These are phyloP conservation scores for Aricia agestis DNA, from an alignment of 1,140 invertebrate genomes.

Conservation along the genomic window DNA sequence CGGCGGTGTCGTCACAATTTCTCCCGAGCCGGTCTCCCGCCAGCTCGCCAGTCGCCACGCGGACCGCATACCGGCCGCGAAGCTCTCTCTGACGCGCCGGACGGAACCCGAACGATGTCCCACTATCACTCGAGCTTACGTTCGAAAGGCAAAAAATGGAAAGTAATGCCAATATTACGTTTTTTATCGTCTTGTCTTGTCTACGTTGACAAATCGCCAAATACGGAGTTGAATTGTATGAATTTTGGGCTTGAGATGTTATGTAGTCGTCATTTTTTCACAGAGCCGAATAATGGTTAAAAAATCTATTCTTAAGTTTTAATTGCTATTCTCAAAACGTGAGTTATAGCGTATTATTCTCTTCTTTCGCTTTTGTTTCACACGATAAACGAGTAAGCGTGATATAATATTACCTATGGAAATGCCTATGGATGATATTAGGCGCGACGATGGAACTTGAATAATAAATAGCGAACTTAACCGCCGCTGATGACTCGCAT, in stretches of 20 bases:
- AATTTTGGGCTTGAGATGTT: too few relatives aligned
- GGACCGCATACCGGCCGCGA: constrained; percentile 36
- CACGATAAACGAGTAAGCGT: background rate
- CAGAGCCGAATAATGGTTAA: background rate
- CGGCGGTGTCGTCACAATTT: constrained; percentile 41
- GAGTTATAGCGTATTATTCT: constrained; percentile 2
- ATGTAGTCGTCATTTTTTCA: background rate
- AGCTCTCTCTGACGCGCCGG: constrained; percentile 55
- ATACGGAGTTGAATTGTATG: too few relatives aligned
- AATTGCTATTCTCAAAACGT: background rate
- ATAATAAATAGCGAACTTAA: constrained; percentile 13
- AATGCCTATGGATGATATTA: background rate
- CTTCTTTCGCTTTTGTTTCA: background rate
- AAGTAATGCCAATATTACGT: constrained; percentile 15
- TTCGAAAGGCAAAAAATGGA: constrained; percentile 18
- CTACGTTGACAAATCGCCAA: background rate
- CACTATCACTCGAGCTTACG: constrained; percentile 59
- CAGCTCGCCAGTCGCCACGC: background rate
- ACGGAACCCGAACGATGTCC: constrained; percentile 59
- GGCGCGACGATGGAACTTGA: background rate
- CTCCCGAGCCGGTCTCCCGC: constrained; percentile 18
- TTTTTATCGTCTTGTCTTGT: background rate
- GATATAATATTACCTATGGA: background rate
- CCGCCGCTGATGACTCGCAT: constrained; percentile 38
- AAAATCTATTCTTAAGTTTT: background rate